Base-by-base conservation (phyloP, 2,888 invertebrate genomes). In the Gasteruption jaculator region DNA sequence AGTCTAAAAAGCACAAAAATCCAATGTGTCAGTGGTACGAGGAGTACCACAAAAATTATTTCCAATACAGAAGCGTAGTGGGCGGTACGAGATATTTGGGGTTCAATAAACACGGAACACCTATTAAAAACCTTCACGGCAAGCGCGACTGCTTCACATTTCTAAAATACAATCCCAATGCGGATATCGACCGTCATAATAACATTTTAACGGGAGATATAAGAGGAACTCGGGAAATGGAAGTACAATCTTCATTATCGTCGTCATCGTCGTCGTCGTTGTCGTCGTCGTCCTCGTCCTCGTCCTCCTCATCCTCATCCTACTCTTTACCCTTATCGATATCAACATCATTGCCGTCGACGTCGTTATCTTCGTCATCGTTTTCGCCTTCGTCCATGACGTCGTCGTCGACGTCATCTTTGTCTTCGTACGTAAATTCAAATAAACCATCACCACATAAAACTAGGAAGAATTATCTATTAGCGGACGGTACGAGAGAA, bases 1-100 rank as follows among this genome's bases (percentile, higher is more conserved):
- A 77, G 63, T 73, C 73, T 61, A 77, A 78, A 71, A 81, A 79
- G 60, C 75, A 76, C 70, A 76, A 73, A 65, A 75, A 76, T 61
- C 71, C 74, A 57, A 77, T 73, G 68, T 82, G 82, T 69, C 76
- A 79, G 57, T 82, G 81, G 75, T 76, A 76, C 71, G 82, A 82
- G 72, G 76, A 76, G 59, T 77, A 78, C 73, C 73, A 76, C 61
- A 76, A 77, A 61, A 77, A 78, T 62, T 82, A 80, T 74, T 76
- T 78, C 72, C 76, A 77, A 69, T 82, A 81, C 73, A 75, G 74
- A 57, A 76, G 81, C 62, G 79, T 74, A 65, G 77, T 73, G 57
- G 76, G 81, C 71, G 68, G 69, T 56, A 74, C 76, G 61, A 78
- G 78, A 57, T 80, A 76, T 71, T 74, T 82, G 63, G 81, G 80